phyloP scores from a whole-genome alignment of 2,113 vertebrate species.

The Lepus europaeus region DNA sequence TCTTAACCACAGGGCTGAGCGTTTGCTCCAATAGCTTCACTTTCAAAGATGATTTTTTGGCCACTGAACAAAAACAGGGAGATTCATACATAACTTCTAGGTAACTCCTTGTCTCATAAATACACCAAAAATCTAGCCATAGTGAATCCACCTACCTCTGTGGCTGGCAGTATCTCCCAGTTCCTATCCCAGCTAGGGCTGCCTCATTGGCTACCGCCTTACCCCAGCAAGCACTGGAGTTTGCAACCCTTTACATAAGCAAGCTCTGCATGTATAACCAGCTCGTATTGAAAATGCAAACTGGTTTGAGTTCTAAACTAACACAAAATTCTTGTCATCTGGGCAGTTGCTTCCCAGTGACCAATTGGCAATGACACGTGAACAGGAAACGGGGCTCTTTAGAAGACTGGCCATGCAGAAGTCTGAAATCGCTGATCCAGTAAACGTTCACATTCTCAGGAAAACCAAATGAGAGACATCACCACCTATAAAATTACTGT shows the following conservation, averaged over 20 bases:
- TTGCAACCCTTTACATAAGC: neutral
- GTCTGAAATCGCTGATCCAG: neutral
- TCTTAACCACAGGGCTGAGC: too few relatives aligned
- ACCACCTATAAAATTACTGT: neutral
- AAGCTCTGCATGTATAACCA: neutral
- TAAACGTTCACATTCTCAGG: conserved; percentile 26
- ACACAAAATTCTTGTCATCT: neutral
- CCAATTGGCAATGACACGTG: neutral
- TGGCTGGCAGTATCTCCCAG: fast-evolving
- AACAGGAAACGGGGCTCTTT: neutral
- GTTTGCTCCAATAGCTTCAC: neutral
- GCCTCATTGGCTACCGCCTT: neutral
- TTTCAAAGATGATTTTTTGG: neutral
- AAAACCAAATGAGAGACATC: conserved; percentile 18
- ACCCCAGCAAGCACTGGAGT: neutral
- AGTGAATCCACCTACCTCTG: fast-evolving
- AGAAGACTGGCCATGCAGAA: neutral
- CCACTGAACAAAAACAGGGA: neutral
- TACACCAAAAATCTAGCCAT: neutral
- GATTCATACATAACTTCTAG: neutral
- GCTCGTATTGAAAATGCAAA: neutral
- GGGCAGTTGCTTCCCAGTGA: neutral
- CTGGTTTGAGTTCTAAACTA: neutral
- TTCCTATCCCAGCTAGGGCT: too few relatives aligned
- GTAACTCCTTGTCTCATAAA: neutral